Percentiles rank a stretch among this genome's conserved stretches.
Conservation (phyloP, 2,113 vertebrate species). For the Oryzias woworae region DNA sequence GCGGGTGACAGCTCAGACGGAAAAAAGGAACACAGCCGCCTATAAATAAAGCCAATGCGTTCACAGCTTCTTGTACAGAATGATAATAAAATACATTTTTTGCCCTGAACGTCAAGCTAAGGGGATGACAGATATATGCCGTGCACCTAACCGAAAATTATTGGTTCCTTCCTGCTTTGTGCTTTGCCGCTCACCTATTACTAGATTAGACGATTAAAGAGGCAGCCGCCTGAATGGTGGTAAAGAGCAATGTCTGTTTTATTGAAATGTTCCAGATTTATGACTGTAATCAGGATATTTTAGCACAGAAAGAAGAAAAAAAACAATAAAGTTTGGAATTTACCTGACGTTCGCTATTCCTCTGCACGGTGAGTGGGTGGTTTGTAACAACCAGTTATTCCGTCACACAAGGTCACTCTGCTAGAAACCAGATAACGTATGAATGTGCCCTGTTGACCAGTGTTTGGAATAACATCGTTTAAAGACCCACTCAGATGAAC, state of each 20-base stretch:
- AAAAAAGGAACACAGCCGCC: conserved; percentile 52
- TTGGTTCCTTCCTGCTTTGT: conserved; percentile 39
- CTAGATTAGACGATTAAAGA: conserved; percentile 28
- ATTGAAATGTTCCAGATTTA: not conserved
- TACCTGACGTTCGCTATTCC: too few species aligned
- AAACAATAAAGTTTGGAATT: too few species aligned
- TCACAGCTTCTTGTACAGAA: conserved; percentile 63
- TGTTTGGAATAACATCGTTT: too few species aligned
- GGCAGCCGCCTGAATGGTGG: conserved; percentile 18
- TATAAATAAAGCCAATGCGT: conserved; percentile 70
- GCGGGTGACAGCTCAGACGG: conserved; percentile 54
- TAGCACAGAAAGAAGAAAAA: too few species aligned
- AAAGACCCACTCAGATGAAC: too few species aligned
- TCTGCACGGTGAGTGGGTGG: too few species aligned
- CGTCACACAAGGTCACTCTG: too few species aligned
- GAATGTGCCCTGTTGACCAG: too few species aligned
- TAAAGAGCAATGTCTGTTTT: conserved; percentile 12
- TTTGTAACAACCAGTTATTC: too few species aligned
- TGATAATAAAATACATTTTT: conserved; percentile 64
- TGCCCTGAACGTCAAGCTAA: conserved; percentile 63
- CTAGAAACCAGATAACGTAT: too few species aligned
- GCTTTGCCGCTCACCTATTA: conserved; percentile 24
- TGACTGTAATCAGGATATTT: too few species aligned
- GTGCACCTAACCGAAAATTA: conserved; percentile 57
- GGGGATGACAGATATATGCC: conserved; percentile 54